Conservation (phyloP, 2,888 invertebrate species). For the Sinhomidia bicolor region DNA sequence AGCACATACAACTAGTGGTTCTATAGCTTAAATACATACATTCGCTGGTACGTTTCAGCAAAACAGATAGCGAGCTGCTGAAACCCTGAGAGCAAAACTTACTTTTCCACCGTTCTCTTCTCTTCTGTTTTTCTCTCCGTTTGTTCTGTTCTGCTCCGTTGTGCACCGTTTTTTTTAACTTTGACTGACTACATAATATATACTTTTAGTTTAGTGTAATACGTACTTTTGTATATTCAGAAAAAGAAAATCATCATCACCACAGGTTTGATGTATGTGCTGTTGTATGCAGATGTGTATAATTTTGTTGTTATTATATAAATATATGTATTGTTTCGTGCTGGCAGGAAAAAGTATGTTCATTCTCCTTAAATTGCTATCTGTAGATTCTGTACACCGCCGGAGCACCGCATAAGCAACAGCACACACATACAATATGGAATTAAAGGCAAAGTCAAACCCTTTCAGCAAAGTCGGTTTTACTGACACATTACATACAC, state of each 20-base stretch:
- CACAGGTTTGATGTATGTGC: background rate
- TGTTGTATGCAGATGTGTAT: background rate
- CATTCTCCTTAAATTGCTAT: conserved; percentile 18
- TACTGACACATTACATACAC: background rate
- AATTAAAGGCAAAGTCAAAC: conserved; percentile 38
- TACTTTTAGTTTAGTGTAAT: background rate
- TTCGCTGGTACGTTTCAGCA: background rate
- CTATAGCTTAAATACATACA: background rate
- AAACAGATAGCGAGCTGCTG: background rate
- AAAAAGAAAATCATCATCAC: background rate
- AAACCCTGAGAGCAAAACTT: conserved; percentile 36
- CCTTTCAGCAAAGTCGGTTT: conserved; percentile 6
- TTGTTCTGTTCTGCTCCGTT: background rate
- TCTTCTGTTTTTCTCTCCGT: conserved; percentile 25
- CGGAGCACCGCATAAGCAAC: background rate
- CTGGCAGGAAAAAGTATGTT: background rate
- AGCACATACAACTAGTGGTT: too few species aligned
- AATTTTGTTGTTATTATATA: too few species aligned
- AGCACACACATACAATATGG: background rate
- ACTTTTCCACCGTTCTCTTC: conserved; percentile 23
- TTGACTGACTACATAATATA: too few species aligned
- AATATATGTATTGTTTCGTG: conserved; percentile 39
- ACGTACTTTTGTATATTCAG: background rate
- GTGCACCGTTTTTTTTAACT: background rate
- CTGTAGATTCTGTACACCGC: background rate